These are phyloP conservation scores for Poliocrania exsul DNA, from an alignment of 2,797 vertebrate genomes.

Conservation along the genomic window DNA sequence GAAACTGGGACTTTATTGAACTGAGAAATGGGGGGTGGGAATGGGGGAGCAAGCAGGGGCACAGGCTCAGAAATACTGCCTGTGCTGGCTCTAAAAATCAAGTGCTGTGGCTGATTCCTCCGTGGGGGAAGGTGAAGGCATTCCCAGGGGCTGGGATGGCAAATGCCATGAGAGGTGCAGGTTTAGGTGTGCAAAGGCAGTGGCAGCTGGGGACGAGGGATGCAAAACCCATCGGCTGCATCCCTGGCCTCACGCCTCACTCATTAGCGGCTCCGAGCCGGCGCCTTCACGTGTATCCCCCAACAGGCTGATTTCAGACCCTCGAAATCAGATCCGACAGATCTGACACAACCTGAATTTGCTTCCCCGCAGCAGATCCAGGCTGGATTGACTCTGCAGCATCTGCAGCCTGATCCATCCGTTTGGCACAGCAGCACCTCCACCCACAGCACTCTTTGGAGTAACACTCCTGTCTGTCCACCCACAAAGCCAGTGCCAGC, in stretches of 20 bases:
- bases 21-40: slow-evolving; percentile 42
- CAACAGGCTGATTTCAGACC: background rate
- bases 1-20: slow-evolving; percentile 55
- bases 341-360: background rate
- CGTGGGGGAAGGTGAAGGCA: rapidly evolving
- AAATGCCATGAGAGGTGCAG: background rate
- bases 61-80: background rate
- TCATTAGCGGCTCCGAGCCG: rapidly evolving
- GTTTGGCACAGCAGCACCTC: rapidly evolving
- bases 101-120: background rate
- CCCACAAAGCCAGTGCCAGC: background rate
- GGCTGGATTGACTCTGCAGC: background rate
- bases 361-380: background rate
- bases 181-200: background rate
- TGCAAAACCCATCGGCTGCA: background rate
- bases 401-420: background rate
- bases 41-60: background rate
- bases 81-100: background rate
- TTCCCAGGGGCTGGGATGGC: background rate
- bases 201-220: background rate
- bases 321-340: background rate
- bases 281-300: rapidly evolving
- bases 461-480: background rate
- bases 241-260: background rate
- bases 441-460: background rate